Conservation (phyloP, 1,140 invertebrate species). For the Magallana angulata region DNA sequence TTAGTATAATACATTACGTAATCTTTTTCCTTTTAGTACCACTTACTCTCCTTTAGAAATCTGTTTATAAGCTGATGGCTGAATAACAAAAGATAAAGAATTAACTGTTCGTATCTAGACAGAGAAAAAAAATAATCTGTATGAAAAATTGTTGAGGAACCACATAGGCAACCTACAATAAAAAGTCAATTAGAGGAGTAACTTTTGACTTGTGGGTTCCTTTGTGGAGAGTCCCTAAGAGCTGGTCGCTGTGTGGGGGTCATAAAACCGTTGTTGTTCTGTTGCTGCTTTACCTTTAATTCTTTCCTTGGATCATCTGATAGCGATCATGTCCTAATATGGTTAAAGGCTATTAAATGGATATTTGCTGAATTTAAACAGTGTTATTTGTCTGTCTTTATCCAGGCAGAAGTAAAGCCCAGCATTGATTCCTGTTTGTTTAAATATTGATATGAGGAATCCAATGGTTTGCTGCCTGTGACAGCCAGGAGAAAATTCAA, state of each 20-base stretch:
- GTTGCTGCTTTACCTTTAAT: not conserved
- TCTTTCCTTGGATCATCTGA: constrained; percentile 9
- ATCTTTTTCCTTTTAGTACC: too few relatives aligned
- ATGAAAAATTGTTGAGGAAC: not conserved
- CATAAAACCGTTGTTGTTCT: constrained; percentile 9
- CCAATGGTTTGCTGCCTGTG: constrained; percentile 23
- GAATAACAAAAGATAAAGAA: too few relatives aligned
- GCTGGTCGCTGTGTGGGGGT: not conserved
- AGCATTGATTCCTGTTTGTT: constrained; percentile 31
- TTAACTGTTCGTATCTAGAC: too few relatives aligned
- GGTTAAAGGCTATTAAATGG: constrained; percentile 35
- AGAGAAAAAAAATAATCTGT: too few relatives aligned
- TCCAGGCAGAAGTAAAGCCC: constrained; percentile 11
- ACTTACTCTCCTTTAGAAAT: too few relatives aligned
- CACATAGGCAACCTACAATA: not conserved
- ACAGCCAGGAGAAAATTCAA: not conserved
- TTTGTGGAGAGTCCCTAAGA: not conserved
- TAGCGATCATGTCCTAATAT: constrained; percentile 19
- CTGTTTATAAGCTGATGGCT: too few relatives aligned
- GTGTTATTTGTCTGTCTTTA: constrained; percentile 26
- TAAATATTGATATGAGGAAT: constrained; percentile 30
- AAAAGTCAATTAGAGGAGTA: not conserved
- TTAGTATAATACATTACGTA: too few relatives aligned
- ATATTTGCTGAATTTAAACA: constrained; percentile 35
- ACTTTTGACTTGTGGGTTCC: not conserved